A percentile compares a stretch with the other conserved stretches of the same genome.
These are phyloP conservation scores for Felis catus DNA, from an alignment of 2,113 vertebrate genomes.

Conservation along the genomic window DNA sequence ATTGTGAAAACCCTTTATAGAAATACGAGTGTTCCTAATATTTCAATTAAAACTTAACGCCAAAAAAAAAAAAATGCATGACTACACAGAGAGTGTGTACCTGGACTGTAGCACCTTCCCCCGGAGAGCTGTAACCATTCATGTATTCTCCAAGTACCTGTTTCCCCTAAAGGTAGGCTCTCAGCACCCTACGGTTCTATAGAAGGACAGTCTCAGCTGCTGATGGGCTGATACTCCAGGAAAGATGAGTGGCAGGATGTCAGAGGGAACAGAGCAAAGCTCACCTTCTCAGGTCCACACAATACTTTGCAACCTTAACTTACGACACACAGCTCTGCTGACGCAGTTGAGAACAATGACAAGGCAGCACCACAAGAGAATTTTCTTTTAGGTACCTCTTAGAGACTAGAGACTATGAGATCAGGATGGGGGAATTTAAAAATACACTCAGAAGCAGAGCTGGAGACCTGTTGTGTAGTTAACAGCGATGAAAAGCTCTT, in stretches of 20 bases:
- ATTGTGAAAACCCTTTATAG: neutral
- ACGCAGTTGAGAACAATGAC: neutral
- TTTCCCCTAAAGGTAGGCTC: neutral
- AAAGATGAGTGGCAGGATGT: neutral
- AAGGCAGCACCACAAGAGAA: neutral
- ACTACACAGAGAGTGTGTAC: neutral
- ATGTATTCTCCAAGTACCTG: neutral
- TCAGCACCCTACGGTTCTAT: neutral
- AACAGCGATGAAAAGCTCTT: neutral
- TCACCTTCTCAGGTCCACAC: too few species aligned
- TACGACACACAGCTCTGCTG: neutral
- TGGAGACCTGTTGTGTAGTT: neutral
- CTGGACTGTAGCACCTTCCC: neutral
- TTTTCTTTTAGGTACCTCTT: neutral
- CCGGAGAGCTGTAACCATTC: neutral
- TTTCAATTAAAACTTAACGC: neutral
- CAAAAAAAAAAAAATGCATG: neutral
- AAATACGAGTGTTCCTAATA: neutral
- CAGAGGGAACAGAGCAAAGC: neutral
- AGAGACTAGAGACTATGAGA: neutral
- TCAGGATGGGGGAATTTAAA: neutral
- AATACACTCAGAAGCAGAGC: neutral
- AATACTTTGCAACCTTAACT: neutral
- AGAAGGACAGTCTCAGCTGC: neutral
- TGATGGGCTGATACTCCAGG: neutral